Percentiles rank a stretch among this genome's conserved stretches.
Conservation (phyloP, 2,888 invertebrate species). For the Drosophila mettleri region DNA sequence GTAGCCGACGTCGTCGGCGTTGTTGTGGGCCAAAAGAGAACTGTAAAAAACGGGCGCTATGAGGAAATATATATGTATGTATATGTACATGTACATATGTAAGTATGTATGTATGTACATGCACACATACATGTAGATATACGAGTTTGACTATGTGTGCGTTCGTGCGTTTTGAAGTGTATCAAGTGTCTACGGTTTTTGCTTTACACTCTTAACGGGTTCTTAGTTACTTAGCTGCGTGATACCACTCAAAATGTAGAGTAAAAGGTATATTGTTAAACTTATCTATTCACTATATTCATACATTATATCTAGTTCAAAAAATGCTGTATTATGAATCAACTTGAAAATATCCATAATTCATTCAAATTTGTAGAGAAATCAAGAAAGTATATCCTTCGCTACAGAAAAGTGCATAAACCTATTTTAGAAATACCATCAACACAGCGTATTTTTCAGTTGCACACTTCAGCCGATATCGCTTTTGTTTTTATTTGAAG, state of each 20-base stretch:
- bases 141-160: slow-evolving; percentile 12
- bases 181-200: slow-evolving; percentile 26
- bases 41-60: slow-evolving; percentile 24
- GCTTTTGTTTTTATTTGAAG: slow-evolving; percentile 26
- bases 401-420: no score
- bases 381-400: no score
- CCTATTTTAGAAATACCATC: no score
- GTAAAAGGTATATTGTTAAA: not conserved
- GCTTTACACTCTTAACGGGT: slow-evolving; percentile 33
- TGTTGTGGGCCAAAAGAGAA: slow-evolving; percentile 15
- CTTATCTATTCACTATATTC: no score
- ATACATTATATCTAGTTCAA: no score
- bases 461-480: not conserved
- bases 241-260: not conserved
- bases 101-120: not conserved
- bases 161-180: slow-evolving; percentile 11
- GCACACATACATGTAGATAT: not conserved
- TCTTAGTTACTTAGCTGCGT: slow-evolving; percentile 32
- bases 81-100: not conserved
- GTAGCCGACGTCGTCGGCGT: slow-evolving; percentile 14
- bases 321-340: no score
- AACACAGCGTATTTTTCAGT: not conserved
- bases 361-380: no score
- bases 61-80: slow-evolving; percentile 6
- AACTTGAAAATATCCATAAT: no score